Evolutionary conservation across 2,797 vertebrate genomes (phyloP).

Genomic region (Enteromius treurensis): DNA sequence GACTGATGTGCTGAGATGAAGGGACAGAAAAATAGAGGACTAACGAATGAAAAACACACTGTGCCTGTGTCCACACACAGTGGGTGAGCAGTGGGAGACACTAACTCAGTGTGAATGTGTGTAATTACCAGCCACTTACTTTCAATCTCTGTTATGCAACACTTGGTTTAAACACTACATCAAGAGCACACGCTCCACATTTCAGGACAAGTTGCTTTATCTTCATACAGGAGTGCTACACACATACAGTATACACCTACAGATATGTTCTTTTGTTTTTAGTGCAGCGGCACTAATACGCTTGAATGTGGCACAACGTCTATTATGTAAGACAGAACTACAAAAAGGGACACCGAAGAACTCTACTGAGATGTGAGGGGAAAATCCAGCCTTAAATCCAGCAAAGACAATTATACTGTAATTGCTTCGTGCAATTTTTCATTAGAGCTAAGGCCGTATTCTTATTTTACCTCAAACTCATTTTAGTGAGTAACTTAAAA

Average conservation of each 20-base stretch:
- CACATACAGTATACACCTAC: not conserved
- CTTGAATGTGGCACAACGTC: not conserved
- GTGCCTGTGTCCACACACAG: not conserved
- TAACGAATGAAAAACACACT: not conserved
- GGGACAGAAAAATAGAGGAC: not conserved
- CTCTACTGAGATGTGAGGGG: not conserved
- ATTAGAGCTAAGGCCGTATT: too few relatives aligned
- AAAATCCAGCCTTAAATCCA: not conserved
- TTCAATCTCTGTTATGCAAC: slow-evolving; percentile 27
- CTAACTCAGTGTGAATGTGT: not conserved
- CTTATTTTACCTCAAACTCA: not conserved
- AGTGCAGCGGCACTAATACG: not conserved
- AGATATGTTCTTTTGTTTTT: not conserved
- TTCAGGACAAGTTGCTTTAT: slow-evolving; percentile 2
- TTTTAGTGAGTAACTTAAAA: not conserved
- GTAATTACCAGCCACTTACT: slow-evolving; percentile 21
- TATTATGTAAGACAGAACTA: not conserved
- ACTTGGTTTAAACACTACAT: not conserved
- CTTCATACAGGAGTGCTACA: not conserved
- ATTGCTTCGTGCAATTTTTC: not conserved
- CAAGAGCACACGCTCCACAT: not conserved
- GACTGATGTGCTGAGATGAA: slow-evolving; percentile 1
- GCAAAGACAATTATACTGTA: not conserved
- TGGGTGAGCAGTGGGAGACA: not conserved
- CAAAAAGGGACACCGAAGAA: not conserved